These are phyloP conservation scores for Pristionchus pacificus DNA, from an alignment of 1,140 invertebrate species.

Conservation along the genomic window DNA sequence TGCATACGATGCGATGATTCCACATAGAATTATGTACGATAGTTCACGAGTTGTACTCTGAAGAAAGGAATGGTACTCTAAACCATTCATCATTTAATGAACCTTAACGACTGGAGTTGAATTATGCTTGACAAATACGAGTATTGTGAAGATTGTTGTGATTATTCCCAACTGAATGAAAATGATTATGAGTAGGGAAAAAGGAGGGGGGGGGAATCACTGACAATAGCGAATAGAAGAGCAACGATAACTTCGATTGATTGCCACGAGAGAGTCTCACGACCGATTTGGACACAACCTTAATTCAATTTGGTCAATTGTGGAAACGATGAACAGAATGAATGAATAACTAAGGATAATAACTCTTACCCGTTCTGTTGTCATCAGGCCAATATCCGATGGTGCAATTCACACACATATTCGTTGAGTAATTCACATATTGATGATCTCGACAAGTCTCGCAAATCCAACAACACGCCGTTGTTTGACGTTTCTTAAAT, in stretches of 20 bases:
- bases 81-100: neutral
- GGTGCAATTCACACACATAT: constrained; percentile 50
- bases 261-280: constrained; percentile 64
- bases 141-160: constrained; percentile 64
- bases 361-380: constrained; percentile 42
- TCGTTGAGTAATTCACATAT: constrained; percentile 46
- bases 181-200: neutral
- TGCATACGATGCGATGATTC: constrained; percentile 64
- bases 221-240: constrained; percentile 63
- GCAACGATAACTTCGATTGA: constrained; percentile 65
- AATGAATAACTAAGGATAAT: neutral
- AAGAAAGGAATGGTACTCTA: neutral
- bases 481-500: constrained; percentile 52
- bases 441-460: constrained; percentile 50
- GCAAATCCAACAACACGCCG: constrained; percentile 56
- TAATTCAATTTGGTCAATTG: constrained; percentile 17
- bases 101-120: constrained; percentile 71
- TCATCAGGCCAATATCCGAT: constrained; percentile 49
- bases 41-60: constrained; percentile 66
- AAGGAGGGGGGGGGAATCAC: neutral
- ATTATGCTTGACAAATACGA: constrained; percentile 68
- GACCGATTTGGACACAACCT: constrained; percentile 35
- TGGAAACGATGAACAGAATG: neutral
- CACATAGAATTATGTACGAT: constrained; percentile 69
- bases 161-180: constrained; percentile 63